Evolutionary conservation across 2,113 vertebrate species (phyloP), one percentile per base, ranked within the genome.

Genomic region (Perognathus longimembris): DNA sequence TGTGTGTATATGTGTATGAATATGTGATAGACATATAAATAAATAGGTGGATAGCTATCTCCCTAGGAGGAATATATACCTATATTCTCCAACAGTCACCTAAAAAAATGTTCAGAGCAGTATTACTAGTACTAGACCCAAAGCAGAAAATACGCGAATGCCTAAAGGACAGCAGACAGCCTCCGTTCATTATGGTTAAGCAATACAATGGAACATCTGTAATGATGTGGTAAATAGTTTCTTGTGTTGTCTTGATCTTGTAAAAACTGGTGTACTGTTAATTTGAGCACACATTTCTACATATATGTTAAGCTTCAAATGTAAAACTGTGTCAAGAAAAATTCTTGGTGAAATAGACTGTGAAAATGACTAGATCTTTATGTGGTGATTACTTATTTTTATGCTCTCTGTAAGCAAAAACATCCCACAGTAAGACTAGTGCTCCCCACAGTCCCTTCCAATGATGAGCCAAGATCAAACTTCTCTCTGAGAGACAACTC

Each of bases 11-110:
- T 59, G 57, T 59, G 57, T 22, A 59, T 59, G 21, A 20, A 59
- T 59, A 59, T 0, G 20, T 59, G 57, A 59, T 59, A 45, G 45
- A 59, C 57, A 59, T 59, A 17, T 20, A 59, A 5, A 59, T 17
- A 59, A 22, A 70, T 42, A 90, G 12, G n/a, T 67, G 50, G n/a
- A 10, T 34, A 57, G 22, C 28, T 71, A 63, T 26, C 34, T 63
- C 54, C 21, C 76, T 83, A 89, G 90, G 40, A 87, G 86, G 90
- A 90, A 91, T 70, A 20, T 5, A 73, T 93, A 83, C 34, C 40
- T 22, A 61, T 42, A 6, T 78, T 79, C 50, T 79, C 76, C 45
- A 66, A 90, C 95, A 89, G 61, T 84, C 80, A 54, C 2, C 8
- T 30, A 74, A 20, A 34, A 70, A 24, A 92, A 93, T 61, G 7